Percentiles rank a stretch among this genome's conserved stretches.
These are phyloP conservation scores for Lithobates sylvaticus DNA, from an alignment of 2,797 vertebrate genomes.

Conservation along the genomic window DNA sequence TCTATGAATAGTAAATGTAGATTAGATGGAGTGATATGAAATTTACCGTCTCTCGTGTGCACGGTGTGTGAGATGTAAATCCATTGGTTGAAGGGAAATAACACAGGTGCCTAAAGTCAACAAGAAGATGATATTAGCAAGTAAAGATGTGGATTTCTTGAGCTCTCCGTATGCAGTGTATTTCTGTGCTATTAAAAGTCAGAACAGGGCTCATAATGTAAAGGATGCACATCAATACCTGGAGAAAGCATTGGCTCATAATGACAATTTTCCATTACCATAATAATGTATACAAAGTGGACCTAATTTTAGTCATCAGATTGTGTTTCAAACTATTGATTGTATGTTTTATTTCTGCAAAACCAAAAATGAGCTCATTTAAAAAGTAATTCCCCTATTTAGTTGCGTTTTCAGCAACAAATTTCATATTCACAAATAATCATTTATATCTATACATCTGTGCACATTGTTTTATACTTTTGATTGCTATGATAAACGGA, in stretches of 20 bases:
- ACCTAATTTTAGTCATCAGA: conserved; percentile 6
- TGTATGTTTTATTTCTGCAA: neutral
- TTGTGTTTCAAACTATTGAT: neutral
- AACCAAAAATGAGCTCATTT: too few species aligned
- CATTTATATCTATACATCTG: too few species aligned
- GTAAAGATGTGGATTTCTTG: conserved; percentile 20
- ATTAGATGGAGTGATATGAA: conserved; percentile 58
- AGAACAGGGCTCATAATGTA: conserved; percentile 18
- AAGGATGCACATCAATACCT: neutral
- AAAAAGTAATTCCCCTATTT: too few species aligned
- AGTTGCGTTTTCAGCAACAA: too few species aligned
- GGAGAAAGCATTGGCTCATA: conserved; percentile 2
- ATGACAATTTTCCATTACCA: conserved; percentile 28
- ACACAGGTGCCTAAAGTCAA: conserved; percentile 50
- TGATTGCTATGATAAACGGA: too few species aligned
- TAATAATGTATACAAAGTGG: neutral
- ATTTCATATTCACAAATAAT: too few species aligned
- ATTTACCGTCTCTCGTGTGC: conserved; percentile 47
- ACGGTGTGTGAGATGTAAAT: conserved; percentile 50
- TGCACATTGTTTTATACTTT: too few species aligned
- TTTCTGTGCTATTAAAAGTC: conserved; percentile 11
- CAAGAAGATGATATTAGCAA: conserved; percentile 55
- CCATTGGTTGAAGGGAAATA: conserved; percentile 51
- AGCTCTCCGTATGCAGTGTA: conserved; percentile 16
- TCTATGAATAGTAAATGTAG: conserved; percentile 62